Base-by-base conservation (phyloP, 1,140 invertebrate genomes). In the Drosophila kikkawai region DNA sequence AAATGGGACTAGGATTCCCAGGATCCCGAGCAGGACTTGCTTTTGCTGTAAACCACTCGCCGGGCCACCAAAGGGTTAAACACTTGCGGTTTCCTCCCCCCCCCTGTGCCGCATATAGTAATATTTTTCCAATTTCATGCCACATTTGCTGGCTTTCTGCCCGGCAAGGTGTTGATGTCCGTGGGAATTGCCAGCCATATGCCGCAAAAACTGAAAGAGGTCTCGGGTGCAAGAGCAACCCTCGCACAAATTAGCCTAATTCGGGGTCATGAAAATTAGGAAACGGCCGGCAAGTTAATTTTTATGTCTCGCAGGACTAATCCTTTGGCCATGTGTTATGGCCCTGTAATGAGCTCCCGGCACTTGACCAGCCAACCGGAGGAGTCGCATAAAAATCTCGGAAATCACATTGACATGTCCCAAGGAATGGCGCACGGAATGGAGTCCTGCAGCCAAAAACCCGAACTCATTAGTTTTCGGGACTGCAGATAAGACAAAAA, bases 331-430 rank as follows among this genome's bases (percentile, higher is more conserved):
- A 85, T 68, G 68, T 63, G 84, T 90, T 90, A 90, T 90, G 85
- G 85, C 81, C 69, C 88, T 73, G 81, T 90, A 90, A 90, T 90
- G 85, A 90, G 85, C 85, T 90, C 80, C 55, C 57, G 45, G 64
- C 65, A 66, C 79, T 70, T 61, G 71, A 47, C 50, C 69, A 67
- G 47, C 71, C 37, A 67, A 48, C 68, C 37, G 47, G n/a, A 61
- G 44, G 44, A 73, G 44, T 39, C 36, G 68, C 45, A 88, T 90
- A 90, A 76, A 90, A 88, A 88, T 88, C 85, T 85, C 69, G 88
- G 85, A 83, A 88, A 84, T 84, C 83, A 61, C 84, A 88, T 90
- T 84, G 84, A 90, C 82, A 86, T 86, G 70, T 65, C 75, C 50
- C 65, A 47, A 39, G 53, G 44, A 71, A 45, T 37, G 53, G 66